phyloP scores from a whole-genome alignment of 2,888 invertebrate species.

The Dicroscelio sp. region DNA sequence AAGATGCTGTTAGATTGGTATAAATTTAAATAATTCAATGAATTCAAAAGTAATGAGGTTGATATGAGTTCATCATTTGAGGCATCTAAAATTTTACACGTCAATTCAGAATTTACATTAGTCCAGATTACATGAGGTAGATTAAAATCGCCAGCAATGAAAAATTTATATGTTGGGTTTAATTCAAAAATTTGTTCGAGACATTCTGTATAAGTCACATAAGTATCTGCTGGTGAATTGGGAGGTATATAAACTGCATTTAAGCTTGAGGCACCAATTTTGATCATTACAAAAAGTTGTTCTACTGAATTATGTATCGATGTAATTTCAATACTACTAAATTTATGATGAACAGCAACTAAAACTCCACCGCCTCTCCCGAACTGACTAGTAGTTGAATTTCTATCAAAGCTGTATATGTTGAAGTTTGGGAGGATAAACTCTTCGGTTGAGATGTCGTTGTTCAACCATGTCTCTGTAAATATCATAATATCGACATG shows the following conservation, averaged over 20 bases:
- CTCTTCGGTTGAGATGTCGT: background rate
- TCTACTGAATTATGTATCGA: background rate
- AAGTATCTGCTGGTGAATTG: background rate
- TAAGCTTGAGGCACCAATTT: background rate
- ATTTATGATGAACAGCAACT: slow-evolving; percentile 8
- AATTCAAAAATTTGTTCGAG: slow-evolving; percentile 17
- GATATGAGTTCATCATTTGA: background rate
- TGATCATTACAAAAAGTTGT: slow-evolving; percentile 21
- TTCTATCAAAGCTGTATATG: slow-evolving; percentile 11
- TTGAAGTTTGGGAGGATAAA: slow-evolving; percentile 9
- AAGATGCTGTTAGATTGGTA: background rate
- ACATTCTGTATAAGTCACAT: background rate
- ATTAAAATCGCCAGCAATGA: slow-evolving; percentile 27
- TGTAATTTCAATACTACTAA: background rate
- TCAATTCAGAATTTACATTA: background rate
- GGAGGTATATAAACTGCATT: slow-evolving; percentile 31
- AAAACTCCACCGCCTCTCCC: slow-evolving; percentile 5
- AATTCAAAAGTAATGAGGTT: background rate
- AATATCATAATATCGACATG: slow-evolving; percentile 4
- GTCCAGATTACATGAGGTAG: background rate
- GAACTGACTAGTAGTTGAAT: background rate
- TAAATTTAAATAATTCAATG: slow-evolving; percentile 32
- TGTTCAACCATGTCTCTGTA: slow-evolving; percentile 20
- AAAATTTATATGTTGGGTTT: background rate
- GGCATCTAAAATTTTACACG: background rate